phyloP scores from a whole-genome alignment of 1,140 invertebrate species.

The Gerris buenoi region DNA sequence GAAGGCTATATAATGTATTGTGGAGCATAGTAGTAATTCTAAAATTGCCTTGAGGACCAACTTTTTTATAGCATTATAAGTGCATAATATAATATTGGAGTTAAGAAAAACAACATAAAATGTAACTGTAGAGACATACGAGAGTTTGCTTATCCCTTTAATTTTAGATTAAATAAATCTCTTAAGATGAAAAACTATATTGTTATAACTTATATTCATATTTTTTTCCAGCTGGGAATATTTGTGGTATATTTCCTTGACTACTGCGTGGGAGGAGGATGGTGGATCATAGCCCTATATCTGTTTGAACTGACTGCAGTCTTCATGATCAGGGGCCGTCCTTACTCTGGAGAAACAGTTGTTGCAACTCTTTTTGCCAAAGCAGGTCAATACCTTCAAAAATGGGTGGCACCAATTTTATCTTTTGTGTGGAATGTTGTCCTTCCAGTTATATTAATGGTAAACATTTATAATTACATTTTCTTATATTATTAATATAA shows the following conservation, averaged over 20 bases:
- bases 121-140: too few relatives aligned
- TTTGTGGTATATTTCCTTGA: slow-evolving; percentile 71
- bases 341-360: slow-evolving; percentile 66
- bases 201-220: background rate
- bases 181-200: too few relatives aligned
- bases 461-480: too few relatives aligned
- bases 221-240: slow-evolving; percentile 53
- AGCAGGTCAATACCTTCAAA: slow-evolving; percentile 35
- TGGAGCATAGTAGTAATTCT: background rate
- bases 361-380: slow-evolving; percentile 42
- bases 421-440: slow-evolving; percentile 81
- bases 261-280: slow-evolving; percentile 60
- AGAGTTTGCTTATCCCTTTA: too few relatives aligned
- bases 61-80: background rate
- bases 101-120: too few relatives aligned
- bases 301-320: slow-evolving; percentile 58
- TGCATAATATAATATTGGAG: background rate
- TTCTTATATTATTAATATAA: too few relatives aligned
- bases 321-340: slow-evolving; percentile 65
- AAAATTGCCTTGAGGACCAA: background rate
- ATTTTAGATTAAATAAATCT: too few relatives aligned
- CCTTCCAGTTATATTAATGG: slow-evolving; percentile 58
- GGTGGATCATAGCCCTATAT: slow-evolving; percentile 73
- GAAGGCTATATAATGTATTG: too few relatives aligned
- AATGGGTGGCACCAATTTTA: slow-evolving; percentile 49